phyloP scores from a whole-genome alignment of 2,888 invertebrate species.

The Drosophila mayaguana region DNA sequence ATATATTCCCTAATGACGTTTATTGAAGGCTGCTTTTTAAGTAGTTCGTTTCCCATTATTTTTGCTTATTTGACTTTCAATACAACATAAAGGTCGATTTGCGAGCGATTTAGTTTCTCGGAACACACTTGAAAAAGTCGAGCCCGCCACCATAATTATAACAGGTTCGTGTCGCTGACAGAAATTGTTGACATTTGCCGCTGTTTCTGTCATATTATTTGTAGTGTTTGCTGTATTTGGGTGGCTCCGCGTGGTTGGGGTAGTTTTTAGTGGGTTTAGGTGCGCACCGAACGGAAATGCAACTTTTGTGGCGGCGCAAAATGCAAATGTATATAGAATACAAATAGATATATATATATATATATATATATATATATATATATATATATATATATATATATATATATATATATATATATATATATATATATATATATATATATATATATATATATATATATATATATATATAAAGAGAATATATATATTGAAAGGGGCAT shows the following conservation, averaged over 20 bases:
- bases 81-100: background rate
- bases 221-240: constrained; percentile 39
- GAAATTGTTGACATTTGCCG: constrained; percentile 63
- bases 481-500: background rate
- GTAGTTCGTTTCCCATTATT: background rate
- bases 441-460: constrained; percentile 26
- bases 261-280: constrained; percentile 42
- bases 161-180: constrained; percentile 25
- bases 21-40: background rate
- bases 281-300: constrained; percentile 67
- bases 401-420: constrained; percentile 28
- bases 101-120: constrained; percentile 6
- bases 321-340: constrained; percentile 45
- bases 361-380: constrained; percentile 12
- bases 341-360: constrained; percentile 1
- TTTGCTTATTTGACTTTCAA: background rate
- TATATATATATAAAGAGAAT: constrained; percentile 2
- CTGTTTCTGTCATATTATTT: constrained; percentile 66
- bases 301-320: constrained; percentile 65
- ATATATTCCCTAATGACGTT: background rate
- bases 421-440: constrained; percentile 2
- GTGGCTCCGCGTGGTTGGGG: background rate
- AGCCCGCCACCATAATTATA: constrained; percentile 33
- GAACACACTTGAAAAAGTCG: constrained; percentile 11
- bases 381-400: constrained; percentile 2